These are phyloP conservation scores for Spilarctia lutea DNA, from an alignment of 2,888 invertebrate genomes.

Conservation along the genomic window DNA sequence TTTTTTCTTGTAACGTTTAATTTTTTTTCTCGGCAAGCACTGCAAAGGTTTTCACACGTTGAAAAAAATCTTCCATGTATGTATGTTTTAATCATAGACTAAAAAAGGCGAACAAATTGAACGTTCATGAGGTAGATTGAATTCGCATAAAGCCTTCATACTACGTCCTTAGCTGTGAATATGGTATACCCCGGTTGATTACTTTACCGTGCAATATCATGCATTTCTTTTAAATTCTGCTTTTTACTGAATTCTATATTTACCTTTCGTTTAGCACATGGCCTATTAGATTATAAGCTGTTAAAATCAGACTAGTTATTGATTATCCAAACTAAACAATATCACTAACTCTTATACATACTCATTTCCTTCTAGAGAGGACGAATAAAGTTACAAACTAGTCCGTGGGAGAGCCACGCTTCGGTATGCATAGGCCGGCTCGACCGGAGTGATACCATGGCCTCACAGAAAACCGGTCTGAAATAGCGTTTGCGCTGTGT, in stretches of 20 bases:
- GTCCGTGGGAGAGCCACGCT: no score
- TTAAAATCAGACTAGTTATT: no score
- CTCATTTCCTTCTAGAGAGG: neutral
- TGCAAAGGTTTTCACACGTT: no score
- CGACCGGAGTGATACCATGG: no score
- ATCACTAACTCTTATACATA: neutral
- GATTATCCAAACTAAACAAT: no score
- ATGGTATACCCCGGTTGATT: neutral
- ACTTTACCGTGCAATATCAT: neutral
- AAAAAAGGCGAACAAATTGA: neutral
- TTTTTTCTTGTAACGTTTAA: no score
- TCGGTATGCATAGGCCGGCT: no score
- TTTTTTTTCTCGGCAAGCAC: no score
- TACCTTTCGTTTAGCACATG: neutral
- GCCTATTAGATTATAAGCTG: no score
- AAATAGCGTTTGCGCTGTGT: no score
- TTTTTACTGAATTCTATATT: neutral
- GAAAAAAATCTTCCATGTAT: no score
- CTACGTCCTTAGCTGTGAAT: neutral
- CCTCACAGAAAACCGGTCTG: no score
- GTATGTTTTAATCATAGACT: neutral
- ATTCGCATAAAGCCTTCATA: neutral
- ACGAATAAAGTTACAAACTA: neutral
- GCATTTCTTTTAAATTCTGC: neutral
- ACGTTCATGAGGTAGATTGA: neutral